A percentile compares a stretch with the other conserved stretches of the same genome.
Conservation (phyloP, 1,140 invertebrate species). For the Chironomus striatipennis region DNA sequence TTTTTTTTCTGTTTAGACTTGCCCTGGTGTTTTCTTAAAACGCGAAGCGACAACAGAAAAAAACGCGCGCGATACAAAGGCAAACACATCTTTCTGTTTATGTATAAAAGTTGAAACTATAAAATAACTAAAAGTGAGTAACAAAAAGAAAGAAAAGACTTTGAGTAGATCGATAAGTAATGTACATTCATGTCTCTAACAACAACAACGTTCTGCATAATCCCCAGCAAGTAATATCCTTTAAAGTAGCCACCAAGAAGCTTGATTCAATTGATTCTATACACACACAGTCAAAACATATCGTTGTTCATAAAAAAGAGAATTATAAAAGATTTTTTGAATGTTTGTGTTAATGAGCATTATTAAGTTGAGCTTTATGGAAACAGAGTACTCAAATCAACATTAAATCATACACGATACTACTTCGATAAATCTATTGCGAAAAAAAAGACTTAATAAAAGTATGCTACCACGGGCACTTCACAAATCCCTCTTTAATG, state of each 20-base stretch:
- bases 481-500: not conserved
- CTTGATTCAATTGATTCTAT: not conserved
- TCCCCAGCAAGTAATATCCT: not conserved
- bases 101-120: too few relatives aligned
- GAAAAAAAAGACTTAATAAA: not conserved
- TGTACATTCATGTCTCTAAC: slow-evolving; percentile 5
- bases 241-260: not conserved
- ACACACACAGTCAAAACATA: not conserved
- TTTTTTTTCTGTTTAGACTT: slow-evolving; percentile 9
- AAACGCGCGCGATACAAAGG: not conserved
- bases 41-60: not conserved
- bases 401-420: slow-evolving; percentile 13
- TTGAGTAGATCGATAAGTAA: slow-evolving; percentile 1
- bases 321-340: not conserved
- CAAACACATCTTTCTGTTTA: not conserved
- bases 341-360: slow-evolving; percentile 13
- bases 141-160: too few relatives aligned
- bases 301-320: not conserved
- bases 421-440: not conserved
- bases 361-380: slow-evolving; percentile 2
- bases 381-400: slow-evolving; percentile 13
- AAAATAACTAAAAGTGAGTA: too few relatives aligned
- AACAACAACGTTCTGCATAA: not conserved
- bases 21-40: not conserved
- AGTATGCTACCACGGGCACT: slow-evolving; percentile 11